Evolutionary conservation across 2,888 invertebrate genomes (phyloP).

Genomic region (Amphipoea oculea): DNA sequence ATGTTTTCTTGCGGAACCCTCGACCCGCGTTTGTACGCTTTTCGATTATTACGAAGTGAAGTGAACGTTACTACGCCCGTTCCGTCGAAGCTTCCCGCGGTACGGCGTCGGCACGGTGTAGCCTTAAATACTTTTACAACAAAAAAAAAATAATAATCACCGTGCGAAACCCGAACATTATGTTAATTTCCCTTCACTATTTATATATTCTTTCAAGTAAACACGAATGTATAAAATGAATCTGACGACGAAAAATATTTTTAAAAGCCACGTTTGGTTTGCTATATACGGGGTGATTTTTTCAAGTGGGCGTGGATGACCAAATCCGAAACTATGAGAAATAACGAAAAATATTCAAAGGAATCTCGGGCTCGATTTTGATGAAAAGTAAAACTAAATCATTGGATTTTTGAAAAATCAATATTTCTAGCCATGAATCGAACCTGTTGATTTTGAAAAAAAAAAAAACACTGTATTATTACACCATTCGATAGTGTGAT

Average conservation of each 20-base stretch:
- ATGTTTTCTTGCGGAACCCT: background rate
- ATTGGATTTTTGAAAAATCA: too few relatives aligned
- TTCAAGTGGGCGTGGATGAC: too few relatives aligned
- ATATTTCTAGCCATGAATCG: too few relatives aligned
- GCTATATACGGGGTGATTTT: background rate
- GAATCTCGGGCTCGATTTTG: too few relatives aligned
- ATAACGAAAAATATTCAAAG: too few relatives aligned
- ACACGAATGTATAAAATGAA: background rate
- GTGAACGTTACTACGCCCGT: background rate
- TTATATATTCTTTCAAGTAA: background rate
- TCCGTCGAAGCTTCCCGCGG: background rate
- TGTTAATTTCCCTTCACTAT: conserved; percentile 8
- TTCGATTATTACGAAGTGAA: background rate
- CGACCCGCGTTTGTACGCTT: background rate
- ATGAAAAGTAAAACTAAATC: too few relatives aligned
- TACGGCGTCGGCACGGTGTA: too few relatives aligned
- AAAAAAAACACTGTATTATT: too few relatives aligned
- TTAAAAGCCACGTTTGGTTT: conserved; percentile 10
- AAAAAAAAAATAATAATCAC: background rate
- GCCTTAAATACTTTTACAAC: conserved; percentile 11
- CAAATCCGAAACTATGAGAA: too few relatives aligned
- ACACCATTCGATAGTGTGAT: too few relatives aligned
- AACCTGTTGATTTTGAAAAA: too few relatives aligned
- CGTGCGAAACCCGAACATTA: background rate
- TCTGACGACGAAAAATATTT: background rate